Percentiles rank a stretch among this genome's conserved stretches.
These are phyloP conservation scores for Elaphurus davidianus DNA, from an alignment of 2,113 vertebrate species.

Conservation along the genomic window DNA sequence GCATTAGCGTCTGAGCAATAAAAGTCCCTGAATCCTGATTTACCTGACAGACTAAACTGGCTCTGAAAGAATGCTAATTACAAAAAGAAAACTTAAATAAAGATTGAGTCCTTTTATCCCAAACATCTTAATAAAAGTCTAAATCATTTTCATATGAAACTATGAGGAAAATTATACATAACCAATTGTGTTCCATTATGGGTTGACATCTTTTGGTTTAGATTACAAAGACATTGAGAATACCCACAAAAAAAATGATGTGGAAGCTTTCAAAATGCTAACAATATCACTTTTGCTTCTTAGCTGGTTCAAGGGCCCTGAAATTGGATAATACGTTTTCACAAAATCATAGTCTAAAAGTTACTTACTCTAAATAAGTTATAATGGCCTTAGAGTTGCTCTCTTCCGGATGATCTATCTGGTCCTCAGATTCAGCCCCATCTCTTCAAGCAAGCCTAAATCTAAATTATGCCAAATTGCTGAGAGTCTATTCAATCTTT, in stretches of 20 bases:
- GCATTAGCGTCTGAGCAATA: neutral
- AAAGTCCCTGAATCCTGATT: neutral
- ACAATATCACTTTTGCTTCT: neutral
- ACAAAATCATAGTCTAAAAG: neutral
- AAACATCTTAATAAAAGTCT: constrained; percentile 3
- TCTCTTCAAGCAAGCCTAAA: neutral
- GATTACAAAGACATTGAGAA: neutral
- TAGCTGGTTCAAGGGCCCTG: neutral
- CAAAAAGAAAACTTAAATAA: neutral
- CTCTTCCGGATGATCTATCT: neutral
- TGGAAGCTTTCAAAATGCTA: neutral
- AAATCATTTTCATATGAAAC: neutral
- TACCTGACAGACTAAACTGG: neutral
- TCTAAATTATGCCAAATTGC: neutral
- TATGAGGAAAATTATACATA: neutral
- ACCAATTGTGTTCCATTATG: neutral
- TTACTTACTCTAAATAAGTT: neutral
- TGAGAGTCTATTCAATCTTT: neutral
- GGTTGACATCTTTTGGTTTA: neutral
- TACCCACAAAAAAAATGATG: neutral
- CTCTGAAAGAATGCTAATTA: neutral
- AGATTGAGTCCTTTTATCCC: constrained; percentile 3
- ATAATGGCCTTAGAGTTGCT: neutral
- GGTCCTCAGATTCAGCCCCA: neutral
- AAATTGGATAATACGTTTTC: neutral